phyloP scores from a whole-genome alignment of 2,888 invertebrate species.

The Flexamia atlantica region DNA sequence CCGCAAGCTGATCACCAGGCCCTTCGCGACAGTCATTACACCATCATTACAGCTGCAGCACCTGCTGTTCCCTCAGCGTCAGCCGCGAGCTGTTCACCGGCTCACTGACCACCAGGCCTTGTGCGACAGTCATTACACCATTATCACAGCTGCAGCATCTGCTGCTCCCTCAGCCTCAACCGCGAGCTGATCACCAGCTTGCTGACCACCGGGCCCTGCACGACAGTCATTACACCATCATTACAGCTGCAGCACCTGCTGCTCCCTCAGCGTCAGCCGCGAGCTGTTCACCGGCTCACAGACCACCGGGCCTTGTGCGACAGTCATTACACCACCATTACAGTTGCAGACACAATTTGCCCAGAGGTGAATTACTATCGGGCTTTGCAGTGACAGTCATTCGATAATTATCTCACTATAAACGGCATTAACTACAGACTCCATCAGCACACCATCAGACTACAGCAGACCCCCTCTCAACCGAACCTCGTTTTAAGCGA shows the following conservation, averaged over 20 bases:
- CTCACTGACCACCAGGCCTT: constrained; percentile 36
- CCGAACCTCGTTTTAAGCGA: constrained; percentile 86
- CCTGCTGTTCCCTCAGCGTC: constrained; percentile 86
- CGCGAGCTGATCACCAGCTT: constrained; percentile 61
- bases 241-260: constrained; percentile 86
- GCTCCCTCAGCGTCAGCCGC: constrained; percentile 81
- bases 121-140: no score
- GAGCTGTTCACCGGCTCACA: constrained; percentile 49
- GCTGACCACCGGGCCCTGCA: constrained; percentile 26
- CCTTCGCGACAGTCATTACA: no score
- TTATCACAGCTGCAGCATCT: constrained; percentile 85
- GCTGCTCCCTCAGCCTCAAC: constrained; percentile 83
- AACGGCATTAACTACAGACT: constrained; percentile 86
- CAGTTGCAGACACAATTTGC: constrained; percentile 76
- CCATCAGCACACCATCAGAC: constrained; percentile 84
- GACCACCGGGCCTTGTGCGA: constrained; percentile 32
- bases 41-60: constrained; percentile 83
- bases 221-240: no score
- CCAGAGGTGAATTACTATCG: background rate
- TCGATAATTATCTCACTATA: constrained; percentile 84
- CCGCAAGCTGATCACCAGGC: constrained; percentile 59
- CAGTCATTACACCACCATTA: no score
- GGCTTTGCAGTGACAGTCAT: no score
- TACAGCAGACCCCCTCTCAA: constrained; percentile 48
- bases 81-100: constrained; percentile 69